Conservation (phyloP, 2,888 invertebrate species). For the Eretmocerus hayati region DNA sequence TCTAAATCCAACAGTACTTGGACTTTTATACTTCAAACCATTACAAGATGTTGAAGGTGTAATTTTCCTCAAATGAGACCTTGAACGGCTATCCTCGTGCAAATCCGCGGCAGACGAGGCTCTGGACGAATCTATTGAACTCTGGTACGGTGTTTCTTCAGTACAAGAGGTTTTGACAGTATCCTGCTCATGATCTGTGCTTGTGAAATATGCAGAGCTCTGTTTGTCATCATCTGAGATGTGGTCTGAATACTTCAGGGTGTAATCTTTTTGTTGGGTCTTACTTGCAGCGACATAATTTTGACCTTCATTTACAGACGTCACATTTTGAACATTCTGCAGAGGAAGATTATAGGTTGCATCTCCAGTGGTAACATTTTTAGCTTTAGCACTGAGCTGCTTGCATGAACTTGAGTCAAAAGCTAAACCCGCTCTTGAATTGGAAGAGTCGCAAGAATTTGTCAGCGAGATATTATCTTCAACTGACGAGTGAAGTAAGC, state of each 20-base stretch:
- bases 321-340: slow-evolving; percentile 25
- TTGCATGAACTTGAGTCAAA: slow-evolving; percentile 6
- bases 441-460: slow-evolving; percentile 13
- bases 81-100: slow-evolving; percentile 47
- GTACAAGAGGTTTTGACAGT: slow-evolving; percentile 75
- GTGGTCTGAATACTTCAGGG: not conserved
- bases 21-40: too few species aligned
- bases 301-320: slow-evolving; percentile 22
- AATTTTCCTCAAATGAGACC: not conserved
- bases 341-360: slow-evolving; percentile 18
- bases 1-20: too few species aligned
- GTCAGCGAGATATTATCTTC: slow-evolving; percentile 31
- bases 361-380: slow-evolving; percentile 3
- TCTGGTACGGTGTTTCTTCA: slow-evolving; percentile 79
- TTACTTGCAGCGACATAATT: too few species aligned
- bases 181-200: slow-evolving; percentile 32
- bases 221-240: slow-evolving; percentile 53
- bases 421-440: slow-evolving; percentile 4
- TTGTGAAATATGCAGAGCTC: slow-evolving; percentile 32
- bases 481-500: slow-evolving; percentile 33
- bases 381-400: slow-evolving; percentile 1
- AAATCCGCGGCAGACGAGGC: slow-evolving; percentile 85
- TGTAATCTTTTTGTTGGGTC: not conserved
- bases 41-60: too few species aligned
- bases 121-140: slow-evolving; percentile 62